These are phyloP conservation scores for Procambarus clarkii DNA, from an alignment of 1,140 invertebrate species.

Conservation along the genomic window DNA sequence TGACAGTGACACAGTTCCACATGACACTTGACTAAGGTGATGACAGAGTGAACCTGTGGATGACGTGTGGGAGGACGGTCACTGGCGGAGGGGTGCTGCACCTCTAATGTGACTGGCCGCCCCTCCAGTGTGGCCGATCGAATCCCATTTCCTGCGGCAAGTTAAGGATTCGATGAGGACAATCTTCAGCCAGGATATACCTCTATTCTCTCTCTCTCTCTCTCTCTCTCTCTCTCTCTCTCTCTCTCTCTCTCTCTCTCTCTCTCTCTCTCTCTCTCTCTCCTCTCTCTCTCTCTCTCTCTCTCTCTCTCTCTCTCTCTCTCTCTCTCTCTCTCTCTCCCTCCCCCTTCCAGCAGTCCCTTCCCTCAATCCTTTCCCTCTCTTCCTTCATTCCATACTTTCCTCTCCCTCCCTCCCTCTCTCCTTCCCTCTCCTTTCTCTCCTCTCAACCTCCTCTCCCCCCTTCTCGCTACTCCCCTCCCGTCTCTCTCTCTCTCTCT, in stretches of 20 bases:
- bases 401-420: not conserved
- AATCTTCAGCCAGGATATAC: not conserved
- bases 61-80: no score
- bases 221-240: not conserved
- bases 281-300: not conserved
- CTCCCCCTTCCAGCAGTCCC: not conserved
- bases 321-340: not conserved
- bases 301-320: not conserved
- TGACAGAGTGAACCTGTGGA: not conserved
- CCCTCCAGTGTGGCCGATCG: not conserved
- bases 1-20: no score
- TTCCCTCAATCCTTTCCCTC: not conserved
- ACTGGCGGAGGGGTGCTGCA: not conserved
- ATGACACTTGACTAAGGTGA: no score
- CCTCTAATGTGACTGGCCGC: not conserved
- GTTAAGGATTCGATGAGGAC: not conserved
- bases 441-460: not conserved
- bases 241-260: not conserved
- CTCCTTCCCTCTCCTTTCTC: not conserved
- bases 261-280: not conserved
- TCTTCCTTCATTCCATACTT: not conserved
- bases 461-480: no score
- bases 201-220: not conserved
- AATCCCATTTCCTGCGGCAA: not conserved
- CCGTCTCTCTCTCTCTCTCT: not conserved